These are phyloP conservation scores for Pogonomyrmex californicus DNA, from an alignment of 1,140 invertebrate species.

Conservation along the genomic window DNA sequence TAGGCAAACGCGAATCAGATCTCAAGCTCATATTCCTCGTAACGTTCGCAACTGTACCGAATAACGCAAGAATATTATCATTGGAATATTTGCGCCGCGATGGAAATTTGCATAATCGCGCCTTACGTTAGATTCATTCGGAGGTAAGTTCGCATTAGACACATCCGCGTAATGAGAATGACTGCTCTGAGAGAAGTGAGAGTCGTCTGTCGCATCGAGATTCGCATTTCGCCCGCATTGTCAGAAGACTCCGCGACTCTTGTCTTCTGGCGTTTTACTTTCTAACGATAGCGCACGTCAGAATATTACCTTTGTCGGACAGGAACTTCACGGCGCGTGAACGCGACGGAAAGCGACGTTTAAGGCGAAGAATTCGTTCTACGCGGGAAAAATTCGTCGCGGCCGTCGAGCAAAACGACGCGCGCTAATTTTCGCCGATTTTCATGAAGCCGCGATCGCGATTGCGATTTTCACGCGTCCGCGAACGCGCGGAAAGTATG, in stretches of 20 bases:
- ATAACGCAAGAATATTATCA: neutral
- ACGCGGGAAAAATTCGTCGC: slow-evolving; percentile 35
- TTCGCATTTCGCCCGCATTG: slow-evolving; percentile 45
- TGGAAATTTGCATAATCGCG: neutral
- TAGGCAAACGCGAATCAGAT: neutral
- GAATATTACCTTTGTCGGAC: slow-evolving; percentile 20
- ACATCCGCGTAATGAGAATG: slow-evolving; percentile 51
- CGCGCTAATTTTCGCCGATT: slow-evolving; percentile 39
- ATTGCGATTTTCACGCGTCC: slow-evolving; percentile 29
- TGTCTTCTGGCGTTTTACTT: slow-evolving; percentile 61
- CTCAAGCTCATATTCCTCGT: neutral
- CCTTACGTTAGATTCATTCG: neutral
- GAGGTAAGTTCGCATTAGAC: slow-evolving; percentile 34
- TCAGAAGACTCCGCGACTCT: slow-evolving; percentile 37
- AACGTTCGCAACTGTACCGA: neutral
- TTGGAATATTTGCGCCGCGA: neutral
- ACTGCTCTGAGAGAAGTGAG: slow-evolving; percentile 41
- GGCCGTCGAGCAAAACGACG: slow-evolving; percentile 19
- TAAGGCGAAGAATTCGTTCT: slow-evolving; percentile 44
- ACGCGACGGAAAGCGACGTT: slow-evolving; percentile 20
- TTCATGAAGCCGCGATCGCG: slow-evolving; percentile 15
- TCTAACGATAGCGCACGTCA: slow-evolving; percentile 51
- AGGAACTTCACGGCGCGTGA: slow-evolving; percentile 43
- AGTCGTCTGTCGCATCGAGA: neutral
- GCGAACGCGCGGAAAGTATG: slow-evolving; percentile 11